Conservation (phyloP, 1,140 invertebrate species). For the Holcopasites calliopsidis region DNA sequence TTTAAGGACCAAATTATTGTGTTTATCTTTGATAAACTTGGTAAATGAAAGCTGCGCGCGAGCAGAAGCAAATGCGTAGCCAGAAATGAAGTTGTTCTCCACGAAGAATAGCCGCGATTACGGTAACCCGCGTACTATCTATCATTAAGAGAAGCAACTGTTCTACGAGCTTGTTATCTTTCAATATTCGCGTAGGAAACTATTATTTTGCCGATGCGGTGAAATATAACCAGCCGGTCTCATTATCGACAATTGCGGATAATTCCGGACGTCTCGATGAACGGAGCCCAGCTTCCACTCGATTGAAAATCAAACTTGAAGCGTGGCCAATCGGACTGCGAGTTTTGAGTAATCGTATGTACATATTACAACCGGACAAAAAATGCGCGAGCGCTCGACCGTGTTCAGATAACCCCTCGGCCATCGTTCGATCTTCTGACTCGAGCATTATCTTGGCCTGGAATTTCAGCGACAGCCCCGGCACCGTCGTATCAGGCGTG, state of each 20-base stretch:
- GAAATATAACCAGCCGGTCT: constrained; percentile 7
- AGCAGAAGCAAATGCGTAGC: neutral
- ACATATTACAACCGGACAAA: neutral
- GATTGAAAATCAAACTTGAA: constrained; percentile 17
- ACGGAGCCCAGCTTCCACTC: neutral
- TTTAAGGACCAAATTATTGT: neutral
- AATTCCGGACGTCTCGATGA: neutral
- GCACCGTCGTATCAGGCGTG: constrained; percentile 5
- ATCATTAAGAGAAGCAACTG: constrained; percentile 17
- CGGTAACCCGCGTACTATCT: neutral
- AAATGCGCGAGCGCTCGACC: neutral
- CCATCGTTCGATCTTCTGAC: constrained; percentile 52
- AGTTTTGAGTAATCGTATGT: too few species aligned
- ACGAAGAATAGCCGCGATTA: too few species aligned
- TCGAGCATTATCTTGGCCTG: constrained; percentile 44
- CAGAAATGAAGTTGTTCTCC: neutral
- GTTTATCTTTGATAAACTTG: neutral
- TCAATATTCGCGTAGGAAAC: neutral
- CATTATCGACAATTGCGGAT: constrained; percentile 27
- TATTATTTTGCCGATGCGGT: neutral
- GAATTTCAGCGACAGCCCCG: constrained; percentile 37
- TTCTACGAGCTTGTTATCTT: constrained; percentile 23
- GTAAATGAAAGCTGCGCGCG: neutral
- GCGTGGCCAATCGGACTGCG: constrained; percentile 39
- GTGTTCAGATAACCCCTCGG: constrained; percentile 47